Conservation (phyloP, 2,113 vertebrate species). For the Hippocampus abdominalis region DNA sequence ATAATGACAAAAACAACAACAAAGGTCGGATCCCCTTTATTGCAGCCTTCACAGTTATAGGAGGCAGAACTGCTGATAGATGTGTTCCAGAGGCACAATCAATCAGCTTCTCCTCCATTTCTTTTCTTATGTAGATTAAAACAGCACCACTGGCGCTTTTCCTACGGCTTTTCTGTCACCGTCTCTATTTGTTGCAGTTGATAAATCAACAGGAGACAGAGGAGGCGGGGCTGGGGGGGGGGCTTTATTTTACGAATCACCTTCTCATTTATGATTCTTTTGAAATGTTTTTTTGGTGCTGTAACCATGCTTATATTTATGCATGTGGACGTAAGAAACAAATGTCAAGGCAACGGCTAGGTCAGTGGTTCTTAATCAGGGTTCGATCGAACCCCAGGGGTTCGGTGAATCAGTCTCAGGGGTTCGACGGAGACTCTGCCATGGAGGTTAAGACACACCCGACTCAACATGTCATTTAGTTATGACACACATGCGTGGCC, state of each 20-base stretch:
- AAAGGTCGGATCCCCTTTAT: slow-evolving; percentile 10
- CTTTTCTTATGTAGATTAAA: slow-evolving; percentile 40
- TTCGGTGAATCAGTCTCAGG: too few relatives aligned
- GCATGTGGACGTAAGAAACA: slow-evolving; percentile 14
- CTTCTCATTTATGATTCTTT: slow-evolving; percentile 37
- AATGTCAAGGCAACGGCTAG: slow-evolving; percentile 13
- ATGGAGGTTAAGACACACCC: too few relatives aligned
- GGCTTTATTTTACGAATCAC: slow-evolving; percentile 21
- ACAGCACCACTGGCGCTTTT: slow-evolving; percentile 30
- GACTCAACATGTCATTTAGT: too few relatives aligned
- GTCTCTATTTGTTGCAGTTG: slow-evolving; percentile 45
- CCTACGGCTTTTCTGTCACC: slow-evolving; percentile 33
- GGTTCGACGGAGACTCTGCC: too few relatives aligned
- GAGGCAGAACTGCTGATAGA: slow-evolving; percentile 36
- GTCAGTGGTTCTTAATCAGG: too few relatives aligned
- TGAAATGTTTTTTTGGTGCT: slow-evolving; percentile 35
- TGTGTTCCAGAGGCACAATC: slow-evolving; percentile 34
- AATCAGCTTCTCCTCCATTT: slow-evolving; percentile 41
- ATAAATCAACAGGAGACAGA: slow-evolving; percentile 36
- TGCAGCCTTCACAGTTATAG: slow-evolving; percentile 19
- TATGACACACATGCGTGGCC: too few relatives aligned
- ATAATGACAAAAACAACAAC: too few relatives aligned
- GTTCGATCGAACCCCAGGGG: too few relatives aligned
- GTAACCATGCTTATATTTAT: slow-evolving; percentile 27
- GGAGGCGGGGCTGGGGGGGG: background rate